These are phyloP conservation scores for Hedya salicella DNA, from an alignment of 2,888 invertebrate species.

Conservation along the genomic window DNA sequence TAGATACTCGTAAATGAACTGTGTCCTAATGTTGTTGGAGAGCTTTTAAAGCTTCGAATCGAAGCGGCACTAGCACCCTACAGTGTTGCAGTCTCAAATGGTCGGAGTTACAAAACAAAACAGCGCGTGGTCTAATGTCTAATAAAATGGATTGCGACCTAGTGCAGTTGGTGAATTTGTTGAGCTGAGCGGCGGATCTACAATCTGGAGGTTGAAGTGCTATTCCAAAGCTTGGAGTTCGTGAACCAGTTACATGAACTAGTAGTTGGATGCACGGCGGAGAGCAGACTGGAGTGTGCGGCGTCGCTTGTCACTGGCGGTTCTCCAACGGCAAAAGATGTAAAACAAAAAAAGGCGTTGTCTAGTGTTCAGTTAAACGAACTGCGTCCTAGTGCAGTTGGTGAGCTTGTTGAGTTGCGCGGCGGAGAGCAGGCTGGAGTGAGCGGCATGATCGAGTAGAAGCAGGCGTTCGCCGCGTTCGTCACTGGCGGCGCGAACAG, in stretches of 20 bases:
- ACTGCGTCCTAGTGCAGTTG: constrained; percentile 72
- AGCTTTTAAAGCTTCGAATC: no score
- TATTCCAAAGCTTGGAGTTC: no score
- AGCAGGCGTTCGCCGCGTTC: constrained; percentile 75
- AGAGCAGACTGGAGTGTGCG: constrained; percentile 76
- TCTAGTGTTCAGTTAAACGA: constrained; percentile 57
- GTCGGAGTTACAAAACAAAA: no score
- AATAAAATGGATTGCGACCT: constrained; percentile 72
- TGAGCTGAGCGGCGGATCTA: constrained; percentile 76
- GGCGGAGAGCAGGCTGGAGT: constrained; percentile 76
- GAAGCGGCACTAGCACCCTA: no score
- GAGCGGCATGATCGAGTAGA: constrained; percentile 76
- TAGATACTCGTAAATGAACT: no score
- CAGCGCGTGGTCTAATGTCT: not conserved
- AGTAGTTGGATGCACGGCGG: no score
- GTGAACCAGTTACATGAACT: no score
- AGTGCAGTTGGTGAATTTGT: constrained; percentile 73
- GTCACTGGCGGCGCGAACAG: constrained; percentile 56
- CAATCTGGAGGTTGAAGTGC: no score
- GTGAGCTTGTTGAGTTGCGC: constrained; percentile 76
- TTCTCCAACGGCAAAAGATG: no score
- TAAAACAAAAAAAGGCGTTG: no score
- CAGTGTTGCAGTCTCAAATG: no score
- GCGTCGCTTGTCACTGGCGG: constrained; percentile 69
- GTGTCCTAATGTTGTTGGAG: no score